Percentiles rank a stretch among this genome's conserved stretches.
These are phyloP conservation scores for Tinamus guttatus DNA, from an alignment of 2,113 vertebrate genomes.

Conservation along the genomic window DNA sequence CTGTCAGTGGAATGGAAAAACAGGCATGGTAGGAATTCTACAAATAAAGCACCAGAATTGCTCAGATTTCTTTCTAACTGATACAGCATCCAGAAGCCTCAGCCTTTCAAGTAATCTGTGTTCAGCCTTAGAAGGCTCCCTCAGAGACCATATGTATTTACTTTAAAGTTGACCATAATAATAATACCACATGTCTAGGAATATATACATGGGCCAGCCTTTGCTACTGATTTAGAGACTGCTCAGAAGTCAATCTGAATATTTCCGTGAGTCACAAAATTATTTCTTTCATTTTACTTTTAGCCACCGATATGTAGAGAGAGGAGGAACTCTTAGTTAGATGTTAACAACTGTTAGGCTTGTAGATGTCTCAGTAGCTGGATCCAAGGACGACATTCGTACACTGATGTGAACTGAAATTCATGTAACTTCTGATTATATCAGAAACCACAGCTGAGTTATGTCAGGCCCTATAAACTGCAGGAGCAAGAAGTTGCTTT, in stretches of 20 bases:
- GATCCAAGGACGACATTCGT: not conserved
- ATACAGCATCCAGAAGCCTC: not conserved
- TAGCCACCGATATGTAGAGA: not conserved
- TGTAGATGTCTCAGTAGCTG: not conserved
- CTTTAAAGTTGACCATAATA: not conserved
- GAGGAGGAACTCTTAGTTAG: not conserved
- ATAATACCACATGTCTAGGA: not conserved
- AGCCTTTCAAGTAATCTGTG: not conserved
- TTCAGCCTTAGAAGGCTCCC: not conserved
- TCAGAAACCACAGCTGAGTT: not conserved
- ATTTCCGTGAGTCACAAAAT: not conserved
- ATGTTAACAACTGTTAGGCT: rapidly evolving
- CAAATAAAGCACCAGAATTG: not conserved
- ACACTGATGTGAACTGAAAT: not conserved
- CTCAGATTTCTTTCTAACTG: not conserved
- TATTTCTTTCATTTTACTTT: not conserved
- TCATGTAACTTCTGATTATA: not conserved
- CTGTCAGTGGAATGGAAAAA: conserved; percentile 4
- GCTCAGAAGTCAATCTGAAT: not conserved
- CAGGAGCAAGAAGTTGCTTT: not conserved
- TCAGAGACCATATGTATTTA: not conserved
- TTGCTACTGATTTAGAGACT: not conserved
- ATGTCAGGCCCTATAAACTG: not conserved
- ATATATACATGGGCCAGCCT: not conserved
- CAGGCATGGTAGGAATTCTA: not conserved